Evolutionary conservation across 1,140 invertebrate genomes (phyloP).

Genomic region (Pseudomyrmex sp.): DNA sequence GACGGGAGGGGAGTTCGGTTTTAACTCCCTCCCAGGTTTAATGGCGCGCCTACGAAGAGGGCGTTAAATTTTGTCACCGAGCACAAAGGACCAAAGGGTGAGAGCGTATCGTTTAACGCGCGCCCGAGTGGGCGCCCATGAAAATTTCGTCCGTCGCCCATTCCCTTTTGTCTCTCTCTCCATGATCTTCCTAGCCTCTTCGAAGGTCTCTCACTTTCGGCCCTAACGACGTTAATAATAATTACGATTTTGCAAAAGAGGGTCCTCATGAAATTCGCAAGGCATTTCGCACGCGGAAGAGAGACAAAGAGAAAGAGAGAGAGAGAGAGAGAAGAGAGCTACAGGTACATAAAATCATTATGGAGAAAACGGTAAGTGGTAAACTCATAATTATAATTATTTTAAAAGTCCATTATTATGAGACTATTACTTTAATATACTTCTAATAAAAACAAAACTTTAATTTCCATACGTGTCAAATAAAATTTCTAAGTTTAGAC

Average conservation of each 20-base stretch:
- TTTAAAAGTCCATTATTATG: neutral
- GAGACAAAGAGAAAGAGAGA: too few species aligned
- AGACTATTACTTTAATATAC: neutral
- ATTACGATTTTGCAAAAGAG: constrained; percentile 59
- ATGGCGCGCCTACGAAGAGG: constrained; percentile 72
- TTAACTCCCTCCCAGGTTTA: constrained; percentile 50
- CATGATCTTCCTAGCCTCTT: neutral
- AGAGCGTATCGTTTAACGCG: constrained; percentile 67
- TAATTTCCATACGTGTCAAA: neutral
- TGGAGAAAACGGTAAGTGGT: neutral
- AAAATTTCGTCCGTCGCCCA: constrained; percentile 43
- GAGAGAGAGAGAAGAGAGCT: too few species aligned
- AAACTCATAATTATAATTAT: neutral
- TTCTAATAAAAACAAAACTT: neutral
- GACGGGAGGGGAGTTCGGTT: constrained; percentile 11
- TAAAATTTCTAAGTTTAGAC: neutral
- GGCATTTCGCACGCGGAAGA: neutral
- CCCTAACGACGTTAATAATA: constrained; percentile 67
- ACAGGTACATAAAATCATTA: neutral
- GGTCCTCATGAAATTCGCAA: constrained; percentile 50
- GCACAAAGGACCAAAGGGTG: constrained; percentile 71
- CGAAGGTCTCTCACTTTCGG: constrained; percentile 52
- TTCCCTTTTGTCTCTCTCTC: constrained; percentile 4
- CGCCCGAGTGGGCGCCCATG: constrained; percentile 45
- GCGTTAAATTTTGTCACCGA: constrained; percentile 72